Evolutionary conservation across 2,113 vertebrate species (phyloP).

Genomic region (Tyto alba): DNA sequence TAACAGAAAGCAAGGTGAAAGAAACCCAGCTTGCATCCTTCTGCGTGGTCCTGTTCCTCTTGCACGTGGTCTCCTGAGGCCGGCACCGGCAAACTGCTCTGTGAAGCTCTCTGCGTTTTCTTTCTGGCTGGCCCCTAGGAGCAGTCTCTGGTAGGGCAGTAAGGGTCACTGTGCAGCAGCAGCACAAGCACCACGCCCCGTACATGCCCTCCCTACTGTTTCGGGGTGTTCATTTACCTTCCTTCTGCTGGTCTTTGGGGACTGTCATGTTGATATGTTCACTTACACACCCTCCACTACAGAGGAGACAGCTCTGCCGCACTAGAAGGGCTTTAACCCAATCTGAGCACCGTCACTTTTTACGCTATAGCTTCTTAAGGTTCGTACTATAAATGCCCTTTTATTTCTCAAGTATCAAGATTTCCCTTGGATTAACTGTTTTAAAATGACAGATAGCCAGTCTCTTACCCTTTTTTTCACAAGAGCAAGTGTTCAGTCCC

Average conservation of each 20-base stretch:
- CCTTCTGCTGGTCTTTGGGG: background rate
- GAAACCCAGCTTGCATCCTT: background rate
- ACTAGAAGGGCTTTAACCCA: background rate
- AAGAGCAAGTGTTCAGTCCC: background rate
- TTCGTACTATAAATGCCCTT: background rate
- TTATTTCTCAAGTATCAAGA: background rate
- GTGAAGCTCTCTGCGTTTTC: background rate
- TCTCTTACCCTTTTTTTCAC: background rate
- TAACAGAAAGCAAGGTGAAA: background rate
- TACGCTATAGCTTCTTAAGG: background rate
- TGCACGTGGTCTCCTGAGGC: background rate
- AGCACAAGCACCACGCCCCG: accelerated
- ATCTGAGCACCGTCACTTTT: background rate
- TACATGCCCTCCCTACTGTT: background rate
- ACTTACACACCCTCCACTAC: accelerated
- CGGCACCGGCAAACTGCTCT: accelerated
- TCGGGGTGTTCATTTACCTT: background rate
- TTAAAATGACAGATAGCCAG: background rate
- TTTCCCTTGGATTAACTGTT: background rate
- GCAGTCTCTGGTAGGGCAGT: background rate
- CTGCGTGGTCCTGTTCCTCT: background rate
- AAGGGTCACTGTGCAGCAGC: background rate
- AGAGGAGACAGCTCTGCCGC: background rate
- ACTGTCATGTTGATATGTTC: accelerated
- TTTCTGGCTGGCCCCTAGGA: background rate